Conservation (phyloP, 2,113 vertebrate genomes). For the zebrafish (Danio rerio) region DNA sequence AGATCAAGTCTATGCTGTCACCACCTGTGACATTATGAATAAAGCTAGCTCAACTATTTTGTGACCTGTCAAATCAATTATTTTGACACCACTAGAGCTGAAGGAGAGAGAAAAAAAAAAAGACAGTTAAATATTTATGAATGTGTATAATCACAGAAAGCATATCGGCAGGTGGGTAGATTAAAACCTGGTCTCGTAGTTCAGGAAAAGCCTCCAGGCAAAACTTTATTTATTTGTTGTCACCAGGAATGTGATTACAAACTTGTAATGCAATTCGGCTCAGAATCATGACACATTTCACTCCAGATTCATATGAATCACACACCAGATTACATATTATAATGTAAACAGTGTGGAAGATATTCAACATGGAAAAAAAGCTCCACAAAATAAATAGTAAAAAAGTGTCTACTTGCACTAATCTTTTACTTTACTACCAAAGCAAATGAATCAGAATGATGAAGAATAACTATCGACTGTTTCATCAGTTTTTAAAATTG, state of each 20-base stretch:
- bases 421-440: background rate
- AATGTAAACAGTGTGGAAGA: background rate
- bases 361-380: background rate
- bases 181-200: conserved; percentile 25
- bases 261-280: conserved; percentile 8
- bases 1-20: conserved; percentile 9
- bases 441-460: background rate
- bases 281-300: conserved; percentile 31
- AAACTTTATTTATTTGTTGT: conserved; percentile 42
- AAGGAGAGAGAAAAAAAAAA: background rate
- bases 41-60: conserved; percentile 17
- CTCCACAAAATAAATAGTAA: background rate
- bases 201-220: conserved; percentile 35
- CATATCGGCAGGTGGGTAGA: conserved; percentile 45
- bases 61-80: conserved; percentile 18
- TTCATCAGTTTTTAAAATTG: conserved; percentile 47
- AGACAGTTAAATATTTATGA: conserved; percentile 32
- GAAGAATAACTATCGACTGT: conserved; percentile 25
- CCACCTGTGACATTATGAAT: background rate
- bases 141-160: conserved; percentile 42
- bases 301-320: conserved; percentile 3
- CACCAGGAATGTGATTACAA: conserved; percentile 41
- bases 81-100: background rate
- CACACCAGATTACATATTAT: background rate
- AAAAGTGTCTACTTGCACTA: background rate